Evolutionary conservation across 2,113 vertebrate genomes (phyloP), one percentile per base, ranked within the genome.

Genomic region (Gymnarchus niloticus): DNA sequence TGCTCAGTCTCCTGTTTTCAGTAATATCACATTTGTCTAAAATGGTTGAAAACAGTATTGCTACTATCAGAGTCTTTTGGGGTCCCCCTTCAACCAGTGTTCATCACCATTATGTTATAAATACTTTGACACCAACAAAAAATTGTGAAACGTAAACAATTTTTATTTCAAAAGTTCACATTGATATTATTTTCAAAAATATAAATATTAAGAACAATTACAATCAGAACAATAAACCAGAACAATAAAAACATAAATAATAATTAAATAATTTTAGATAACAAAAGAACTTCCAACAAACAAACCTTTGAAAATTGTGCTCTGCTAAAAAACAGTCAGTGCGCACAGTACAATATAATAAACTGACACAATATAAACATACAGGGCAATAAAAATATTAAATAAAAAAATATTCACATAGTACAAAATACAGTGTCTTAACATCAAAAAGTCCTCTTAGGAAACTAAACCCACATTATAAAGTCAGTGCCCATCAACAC

Each of bases 141-240:
- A 23, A 56, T 56, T 56, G 56, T 56, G 56, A 56, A 56, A 6
- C 23, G 21, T 56, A 56, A 56, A 56, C 56, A n/a, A 23, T 23
- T 56, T 57, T 57, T n/a, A n/a, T 57, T 57, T 23, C 56, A 57
- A 56, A 56, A 23, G 21, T 8, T n/a, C 21, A 19, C 2, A 10
- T 57, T 8, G n/a, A 4, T 57, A n/a, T 7, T 57, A 57, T 57
- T n/a, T 91, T 88, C 91, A 87, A 83, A 88, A 89, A 65, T 90
- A 86, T 33, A 85, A 0, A 12, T 65, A 86, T 25, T 83, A 84
- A 48, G 84, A 84, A 80, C 77, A 48, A 65, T 80, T 37, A 65
- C 8, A 56, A 51, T 52, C 17, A 86, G 23, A 41, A 54, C 25
- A 85, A 3, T 14, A 14, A 54, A 17, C n/a, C 56, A 49, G 85